Percentiles rank a stretch among this genome's conserved stretches.
Evolutionary conservation across 2,888 invertebrate genomes (phyloP).

Genomic region (Spodoptera exigua): DNA sequence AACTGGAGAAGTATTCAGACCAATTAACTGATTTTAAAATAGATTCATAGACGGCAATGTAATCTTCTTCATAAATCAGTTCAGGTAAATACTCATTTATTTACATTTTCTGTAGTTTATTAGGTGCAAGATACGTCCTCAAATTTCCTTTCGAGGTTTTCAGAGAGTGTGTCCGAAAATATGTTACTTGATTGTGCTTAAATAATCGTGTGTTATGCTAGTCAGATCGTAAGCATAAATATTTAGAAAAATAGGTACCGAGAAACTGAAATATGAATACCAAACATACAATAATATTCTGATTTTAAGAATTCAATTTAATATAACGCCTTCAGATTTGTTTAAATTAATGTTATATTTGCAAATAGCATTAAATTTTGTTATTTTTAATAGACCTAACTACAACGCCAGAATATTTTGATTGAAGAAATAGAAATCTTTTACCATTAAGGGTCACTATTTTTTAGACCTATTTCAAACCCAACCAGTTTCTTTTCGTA

Average conservation of each 20-base stretch:
- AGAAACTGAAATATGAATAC: too few species aligned
- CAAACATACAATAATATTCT: too few species aligned
- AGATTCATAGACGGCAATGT: background rate
- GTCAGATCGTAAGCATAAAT: slow-evolving; percentile 21
- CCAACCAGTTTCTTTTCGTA: too few species aligned
- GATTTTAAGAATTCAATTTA: too few species aligned
- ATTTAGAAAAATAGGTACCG: background rate
- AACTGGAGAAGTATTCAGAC: slow-evolving; percentile 3
- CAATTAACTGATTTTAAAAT: background rate
- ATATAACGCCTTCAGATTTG: too few species aligned
- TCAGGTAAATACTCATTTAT: too few species aligned
- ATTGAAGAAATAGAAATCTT: slow-evolving; percentile 6
- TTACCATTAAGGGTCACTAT: slow-evolving; percentile 19
- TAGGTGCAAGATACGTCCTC: slow-evolving; percentile 20
- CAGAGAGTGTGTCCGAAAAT: slow-evolving; percentile 39
- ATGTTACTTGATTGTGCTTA: slow-evolving; percentile 12
- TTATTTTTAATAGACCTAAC: slow-evolving; percentile 20
- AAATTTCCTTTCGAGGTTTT: slow-evolving; percentile 12
- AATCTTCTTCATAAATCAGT: too few species aligned
- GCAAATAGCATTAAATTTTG: too few species aligned
- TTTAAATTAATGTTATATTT: too few species aligned
- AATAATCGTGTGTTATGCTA: slow-evolving; percentile 19
- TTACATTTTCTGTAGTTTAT: background rate
- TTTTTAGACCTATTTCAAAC: slow-evolving; percentile 7
- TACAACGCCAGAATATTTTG: slow-evolving; percentile 21